phyloP scores from a whole-genome alignment of 2,113 vertebrate genomes.

The Odobenus rosmarus region DNA sequence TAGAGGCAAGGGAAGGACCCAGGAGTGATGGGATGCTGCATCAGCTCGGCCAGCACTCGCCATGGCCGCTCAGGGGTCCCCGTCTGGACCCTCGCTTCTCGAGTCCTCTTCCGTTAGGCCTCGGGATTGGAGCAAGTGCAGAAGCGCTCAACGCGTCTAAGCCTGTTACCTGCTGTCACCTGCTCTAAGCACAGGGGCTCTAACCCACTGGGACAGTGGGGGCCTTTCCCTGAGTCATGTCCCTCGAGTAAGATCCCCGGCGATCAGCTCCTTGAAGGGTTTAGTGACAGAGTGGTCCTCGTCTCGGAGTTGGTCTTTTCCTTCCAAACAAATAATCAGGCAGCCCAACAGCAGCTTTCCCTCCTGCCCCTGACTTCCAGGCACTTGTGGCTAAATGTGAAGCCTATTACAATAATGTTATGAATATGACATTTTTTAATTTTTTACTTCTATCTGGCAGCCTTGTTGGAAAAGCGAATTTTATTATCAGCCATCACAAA shows the following conservation, averaged over 20 bases:
- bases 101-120: neutral
- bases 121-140: neutral
- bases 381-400: neutral
- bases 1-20: neutral
- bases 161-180: neutral
- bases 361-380: neutral
- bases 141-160: fast-evolving
- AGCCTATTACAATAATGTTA: neutral
- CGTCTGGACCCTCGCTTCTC: neutral
- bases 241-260: fast-evolving
- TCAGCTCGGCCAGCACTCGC: neutral
- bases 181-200: neutral
- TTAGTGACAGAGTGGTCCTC: neutral
- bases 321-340: neutral
- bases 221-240: neutral
- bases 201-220: fast-evolving
- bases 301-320: neutral
- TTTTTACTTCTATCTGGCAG: neutral
- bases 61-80: neutral
- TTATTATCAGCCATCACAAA: neutral
- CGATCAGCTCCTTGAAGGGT: fast-evolving
- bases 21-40: neutral
- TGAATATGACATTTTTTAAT: neutral
- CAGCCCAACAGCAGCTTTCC: too few relatives aligned
- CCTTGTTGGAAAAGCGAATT: neutral